phyloP scores from a whole-genome alignment of 2,797 vertebrate genomes.

The Lepidocolaptes lacrymiger region DNA sequence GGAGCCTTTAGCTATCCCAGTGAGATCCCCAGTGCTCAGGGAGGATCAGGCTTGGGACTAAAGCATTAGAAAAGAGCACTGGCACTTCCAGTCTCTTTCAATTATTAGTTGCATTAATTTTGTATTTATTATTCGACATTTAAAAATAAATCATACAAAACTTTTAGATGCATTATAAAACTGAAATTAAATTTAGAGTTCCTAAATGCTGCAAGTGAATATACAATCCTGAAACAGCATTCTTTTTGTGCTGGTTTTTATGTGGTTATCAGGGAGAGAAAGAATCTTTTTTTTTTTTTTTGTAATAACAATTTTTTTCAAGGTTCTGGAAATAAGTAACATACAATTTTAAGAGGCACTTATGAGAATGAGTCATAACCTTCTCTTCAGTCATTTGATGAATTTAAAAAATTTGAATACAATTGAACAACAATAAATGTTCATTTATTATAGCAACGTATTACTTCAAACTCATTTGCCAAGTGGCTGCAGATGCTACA shows the following conservation, averaged over 20 bases:
- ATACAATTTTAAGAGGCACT: conserved; percentile 87
- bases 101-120: neutral
- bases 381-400: conserved; percentile 61
- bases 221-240: conserved; percentile 15
- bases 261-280: neutral
- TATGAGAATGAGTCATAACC: conserved; percentile 72
- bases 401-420: conserved; percentile 62
- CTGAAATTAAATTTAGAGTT: neutral
- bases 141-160: conserved; percentile 23
- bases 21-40: neutral
- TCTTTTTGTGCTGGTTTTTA: neutral
- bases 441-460: conserved; percentile 66
- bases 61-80: neutral
- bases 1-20: neutral
- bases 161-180: neutral
- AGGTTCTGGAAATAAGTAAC: conserved; percentile 84
- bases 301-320: conserved; percentile 10
- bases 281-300: neutral
- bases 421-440: conserved; percentile 66
- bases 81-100: neutral
- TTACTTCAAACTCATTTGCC: conserved; percentile 85
- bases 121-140: neutral
- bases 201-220: conserved; percentile 2
- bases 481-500: conserved; percentile 90
- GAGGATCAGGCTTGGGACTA: neutral